Conservation (phyloP, 2,888 invertebrate species). For the Pseudococcus longispinus region DNA sequence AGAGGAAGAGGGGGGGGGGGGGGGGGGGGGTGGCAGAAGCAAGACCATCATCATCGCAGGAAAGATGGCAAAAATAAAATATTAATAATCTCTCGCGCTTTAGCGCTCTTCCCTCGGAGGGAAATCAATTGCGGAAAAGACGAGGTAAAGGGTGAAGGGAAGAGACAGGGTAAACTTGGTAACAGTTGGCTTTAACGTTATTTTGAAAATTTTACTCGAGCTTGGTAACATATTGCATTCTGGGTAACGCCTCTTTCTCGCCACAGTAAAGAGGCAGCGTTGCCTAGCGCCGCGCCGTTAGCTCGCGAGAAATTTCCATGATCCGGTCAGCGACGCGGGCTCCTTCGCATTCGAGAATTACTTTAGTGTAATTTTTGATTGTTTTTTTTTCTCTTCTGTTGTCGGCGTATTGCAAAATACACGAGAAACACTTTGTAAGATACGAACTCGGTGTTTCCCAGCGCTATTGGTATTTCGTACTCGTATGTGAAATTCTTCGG, state of each 20-base stretch:
- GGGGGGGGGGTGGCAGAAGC: too few relatives aligned
- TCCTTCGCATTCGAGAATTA: background rate
- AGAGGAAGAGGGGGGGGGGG: too few relatives aligned
- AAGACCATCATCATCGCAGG: too few relatives aligned
- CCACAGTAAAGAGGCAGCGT: background rate
- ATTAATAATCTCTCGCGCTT: background rate
- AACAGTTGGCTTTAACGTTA: constrained; percentile 30
- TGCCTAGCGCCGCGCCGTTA: background rate
- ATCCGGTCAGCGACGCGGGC: background rate
- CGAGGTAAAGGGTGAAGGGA: background rate
- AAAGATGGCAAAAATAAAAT: background rate
- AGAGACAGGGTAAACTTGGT: background rate
- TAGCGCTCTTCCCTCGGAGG: background rate
- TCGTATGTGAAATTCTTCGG: background rate
- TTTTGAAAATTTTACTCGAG: background rate
- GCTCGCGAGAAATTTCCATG: background rate
- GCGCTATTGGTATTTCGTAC: background rate
- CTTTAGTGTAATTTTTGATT: background rate
- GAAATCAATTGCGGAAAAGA: background rate
- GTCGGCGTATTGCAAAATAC: background rate
- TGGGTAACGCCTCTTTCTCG: constrained; percentile 2
- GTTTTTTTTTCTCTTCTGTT: background rate
- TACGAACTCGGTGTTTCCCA: background rate
- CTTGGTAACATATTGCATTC: constrained; percentile 17
- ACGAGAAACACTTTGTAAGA: background rate